These are phyloP conservation scores for Carollia perspicillata DNA, from an alignment of 2,113 vertebrate species.

Conservation along the genomic window DNA sequence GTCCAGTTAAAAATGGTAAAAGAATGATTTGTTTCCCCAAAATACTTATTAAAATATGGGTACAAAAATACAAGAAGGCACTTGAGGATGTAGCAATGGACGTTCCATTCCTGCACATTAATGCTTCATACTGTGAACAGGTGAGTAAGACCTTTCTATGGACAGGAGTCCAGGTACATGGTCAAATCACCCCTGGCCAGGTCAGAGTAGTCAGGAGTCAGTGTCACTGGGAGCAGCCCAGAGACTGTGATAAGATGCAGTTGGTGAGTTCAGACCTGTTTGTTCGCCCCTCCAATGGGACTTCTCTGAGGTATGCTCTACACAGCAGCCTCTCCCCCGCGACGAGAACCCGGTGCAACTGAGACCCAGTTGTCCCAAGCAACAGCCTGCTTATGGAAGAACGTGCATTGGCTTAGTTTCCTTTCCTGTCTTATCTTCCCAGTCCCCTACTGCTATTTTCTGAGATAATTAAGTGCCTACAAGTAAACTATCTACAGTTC, in stretches of 20 bases:
- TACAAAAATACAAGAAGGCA: not conserved
- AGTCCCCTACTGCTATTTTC: not conserved
- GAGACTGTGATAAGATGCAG: not conserved
- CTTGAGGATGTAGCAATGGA: not conserved
- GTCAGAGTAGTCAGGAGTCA: not conserved
- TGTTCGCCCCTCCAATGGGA: not conserved
- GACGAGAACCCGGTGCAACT: rapidly evolving
- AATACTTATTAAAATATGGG: not conserved
- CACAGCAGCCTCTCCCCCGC: not conserved
- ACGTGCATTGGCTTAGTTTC: not conserved
- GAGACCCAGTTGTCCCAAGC: not conserved
- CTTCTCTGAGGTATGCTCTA: not conserved
- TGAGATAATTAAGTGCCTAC: not conserved
- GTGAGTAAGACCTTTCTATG: not conserved
- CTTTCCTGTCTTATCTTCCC: not conserved
- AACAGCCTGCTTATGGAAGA: not conserved
- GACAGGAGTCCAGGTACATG: not conserved
- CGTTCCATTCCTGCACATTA: rapidly evolving
- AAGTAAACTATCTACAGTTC: not conserved
- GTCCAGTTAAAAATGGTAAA: not conserved
- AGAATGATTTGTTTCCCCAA: not conserved
- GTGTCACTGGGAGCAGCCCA: not conserved
- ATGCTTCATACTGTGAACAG: rapidly evolving
- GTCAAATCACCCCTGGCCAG: not conserved
- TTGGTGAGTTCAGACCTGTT: not conserved